Base-by-base conservation (phyloP, 2,113 vertebrate species). In the Lichenostomus cassidix region DNA sequence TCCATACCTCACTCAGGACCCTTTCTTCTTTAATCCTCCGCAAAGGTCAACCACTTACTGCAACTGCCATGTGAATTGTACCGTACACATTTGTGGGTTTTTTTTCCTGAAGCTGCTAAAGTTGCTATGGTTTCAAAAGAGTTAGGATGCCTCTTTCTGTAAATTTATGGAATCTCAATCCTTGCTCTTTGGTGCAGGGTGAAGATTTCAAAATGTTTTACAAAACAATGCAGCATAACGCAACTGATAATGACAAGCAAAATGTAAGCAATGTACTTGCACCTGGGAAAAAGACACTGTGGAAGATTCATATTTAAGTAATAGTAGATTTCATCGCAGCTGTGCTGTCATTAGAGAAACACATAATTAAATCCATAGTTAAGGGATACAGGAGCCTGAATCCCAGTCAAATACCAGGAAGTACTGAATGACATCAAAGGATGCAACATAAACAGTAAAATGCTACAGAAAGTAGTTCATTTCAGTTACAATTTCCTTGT, bases 121-220 rank as follows among this genome's bases (percentile, higher is more conserved):
- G 67, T 88, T 89, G 41, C 53, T 92, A 88, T 73, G 63, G 53
- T 80, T 92, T 94, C 83, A 80, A 64, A 89, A 62, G 37, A 80
- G 49, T 56, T 68, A 64, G 35, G 42, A 56, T 74, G 52, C 25
- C 35, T 86, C 71, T 55, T 92, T n/a, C 42, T 65, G 81, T 83
- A 78, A 65, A 46, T 88, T 69, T 86, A 70, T 42, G 33, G 50
- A 78, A 74, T 55, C 29, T 52, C 59, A 83, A 6, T 33, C 31
- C 27, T 35, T 47, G 55, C 29, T 90, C 29, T 87, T 78, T 65
- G 18, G 19, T 50, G 13, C 47, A 63, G 47, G 22, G 23, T 55
- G 70, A 93, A 92, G 31, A 25, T 35, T 83, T 16, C 23, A 39
- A 90, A 76, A 16, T 44, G 42, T 68, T 87, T 85, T 47, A 53